These are phyloP conservation scores for Acanthochromis polyacanthus DNA, from an alignment of 2,113 vertebrate species.

Conservation along the genomic window DNA sequence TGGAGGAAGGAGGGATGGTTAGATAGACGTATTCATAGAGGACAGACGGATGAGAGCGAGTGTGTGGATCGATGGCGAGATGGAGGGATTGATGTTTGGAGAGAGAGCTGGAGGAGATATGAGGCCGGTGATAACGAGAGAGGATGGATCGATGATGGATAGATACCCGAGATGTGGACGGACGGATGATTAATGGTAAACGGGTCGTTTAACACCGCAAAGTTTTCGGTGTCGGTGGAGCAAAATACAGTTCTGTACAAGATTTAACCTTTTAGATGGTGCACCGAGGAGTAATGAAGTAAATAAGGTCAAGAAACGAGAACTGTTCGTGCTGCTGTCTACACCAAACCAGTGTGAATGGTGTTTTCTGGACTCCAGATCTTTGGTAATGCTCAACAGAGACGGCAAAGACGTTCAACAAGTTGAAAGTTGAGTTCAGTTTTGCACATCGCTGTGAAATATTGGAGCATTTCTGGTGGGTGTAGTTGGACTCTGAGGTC, in stretches of 20 bases:
- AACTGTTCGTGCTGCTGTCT: no score
- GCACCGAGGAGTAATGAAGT: no score
- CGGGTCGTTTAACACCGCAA: constrained; percentile 45
- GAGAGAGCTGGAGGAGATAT: constrained; percentile 22
- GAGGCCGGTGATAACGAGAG: constrained; percentile 62
- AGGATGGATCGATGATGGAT: constrained; percentile 61
- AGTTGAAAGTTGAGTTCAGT: no score
- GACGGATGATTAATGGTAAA: constrained; percentile 57
- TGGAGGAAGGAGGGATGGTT: constrained; percentile 45
- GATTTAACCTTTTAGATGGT: no score
- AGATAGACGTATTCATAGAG: constrained; percentile 57
- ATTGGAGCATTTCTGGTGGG: no score
- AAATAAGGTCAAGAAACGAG: no score
- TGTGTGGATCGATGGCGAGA: constrained; percentile 58
- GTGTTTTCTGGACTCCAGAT: no score
- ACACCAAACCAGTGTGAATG: no score
- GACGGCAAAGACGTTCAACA: no score
- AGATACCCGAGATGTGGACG: constrained; percentile 55
- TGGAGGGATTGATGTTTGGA: constrained; percentile 54
- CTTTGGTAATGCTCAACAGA: no score
- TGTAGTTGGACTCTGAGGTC: no score
- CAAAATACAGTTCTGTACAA: constrained; percentile 10
- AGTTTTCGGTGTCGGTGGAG: constrained; percentile 14
- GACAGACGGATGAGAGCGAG: constrained; percentile 45
- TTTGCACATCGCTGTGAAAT: no score